Conservation (phyloP, 1,140 invertebrate species). For the Eulimnadia texana region DNA sequence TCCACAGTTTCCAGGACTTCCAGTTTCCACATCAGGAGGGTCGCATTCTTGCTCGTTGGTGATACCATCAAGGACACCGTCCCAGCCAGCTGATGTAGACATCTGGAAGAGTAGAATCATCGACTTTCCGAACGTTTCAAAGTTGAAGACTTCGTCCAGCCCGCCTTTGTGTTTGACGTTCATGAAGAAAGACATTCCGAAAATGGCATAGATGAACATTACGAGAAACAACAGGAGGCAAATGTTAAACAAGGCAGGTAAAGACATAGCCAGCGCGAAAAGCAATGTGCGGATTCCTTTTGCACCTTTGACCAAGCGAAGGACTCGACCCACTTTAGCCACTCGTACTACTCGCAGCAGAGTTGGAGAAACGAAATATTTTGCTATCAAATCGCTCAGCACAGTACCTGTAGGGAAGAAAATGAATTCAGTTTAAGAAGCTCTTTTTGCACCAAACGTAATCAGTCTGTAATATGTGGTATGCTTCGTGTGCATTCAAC, state of each 20-base stretch:
- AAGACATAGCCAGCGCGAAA: constrained; percentile 93
- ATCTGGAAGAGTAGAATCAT: constrained; percentile 97
- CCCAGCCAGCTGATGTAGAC: constrained; percentile 96
- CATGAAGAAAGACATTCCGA: constrained; percentile 99
- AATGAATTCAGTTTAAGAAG: too few relatives aligned
- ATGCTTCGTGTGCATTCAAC: too few relatives aligned
- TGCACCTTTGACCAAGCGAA: constrained; percentile 91
- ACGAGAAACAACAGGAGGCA: constrained; percentile 92
- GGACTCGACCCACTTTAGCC: constrained; percentile 90
- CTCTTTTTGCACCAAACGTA: too few relatives aligned
- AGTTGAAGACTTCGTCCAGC: constrained; percentile 93
- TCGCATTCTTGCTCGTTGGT: constrained; percentile 90
- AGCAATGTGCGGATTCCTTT: constrained; percentile 93
- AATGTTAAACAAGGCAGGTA: constrained; percentile 97
- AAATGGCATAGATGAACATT: constrained; percentile 98
- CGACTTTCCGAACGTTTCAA: constrained; percentile 94
- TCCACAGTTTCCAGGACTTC: constrained; percentile 78
- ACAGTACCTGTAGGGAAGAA: constrained; percentile 56
- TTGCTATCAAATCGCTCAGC: constrained; percentile 87
- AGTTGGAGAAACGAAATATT: constrained; percentile 95
- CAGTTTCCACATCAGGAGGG: constrained; percentile 66
- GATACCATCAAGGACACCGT: constrained; percentile 84
- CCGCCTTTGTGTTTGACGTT: constrained; percentile 80
- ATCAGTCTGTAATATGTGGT: too few relatives aligned
- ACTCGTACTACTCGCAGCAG: constrained; percentile 91